These are phyloP conservation scores for Nephila pilipes DNA, from an alignment of 1,140 invertebrate genomes.

Conservation along the genomic window DNA sequence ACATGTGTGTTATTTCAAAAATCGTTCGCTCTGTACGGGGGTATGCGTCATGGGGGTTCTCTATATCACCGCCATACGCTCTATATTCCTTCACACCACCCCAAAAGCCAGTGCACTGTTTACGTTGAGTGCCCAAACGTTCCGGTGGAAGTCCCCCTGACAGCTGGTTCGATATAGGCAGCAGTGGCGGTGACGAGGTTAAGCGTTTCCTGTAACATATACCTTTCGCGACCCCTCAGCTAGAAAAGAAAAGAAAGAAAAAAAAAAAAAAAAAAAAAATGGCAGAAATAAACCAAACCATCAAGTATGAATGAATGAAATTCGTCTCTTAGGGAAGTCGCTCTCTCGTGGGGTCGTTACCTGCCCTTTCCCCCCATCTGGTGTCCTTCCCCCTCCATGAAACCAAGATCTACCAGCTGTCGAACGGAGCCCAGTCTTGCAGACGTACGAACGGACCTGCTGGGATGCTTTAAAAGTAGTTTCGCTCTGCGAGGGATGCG, in stretches of 20 bases:
- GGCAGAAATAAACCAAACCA: conserved; percentile 21
- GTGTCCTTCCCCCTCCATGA: background rate
- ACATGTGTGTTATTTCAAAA: background rate
- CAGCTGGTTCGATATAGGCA: conserved; percentile 43
- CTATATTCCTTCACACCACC: conserved; percentile 30
- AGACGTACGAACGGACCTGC: conserved; percentile 49
- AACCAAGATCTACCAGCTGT: conserved; percentile 57
- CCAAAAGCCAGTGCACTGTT: conserved; percentile 1
- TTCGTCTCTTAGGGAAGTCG: conserved; percentile 44
- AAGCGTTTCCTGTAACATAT: conserved; percentile 72
- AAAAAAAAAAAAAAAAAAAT: background rate
- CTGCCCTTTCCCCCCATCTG: conserved; percentile 5
- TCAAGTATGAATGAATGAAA: conserved; percentile 62
- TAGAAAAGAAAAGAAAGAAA: background rate
- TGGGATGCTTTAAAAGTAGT: background rate
- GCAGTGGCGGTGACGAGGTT: conserved; percentile 47
- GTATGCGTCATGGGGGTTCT: background rate
- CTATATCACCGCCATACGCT: background rate
- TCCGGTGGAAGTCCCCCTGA: conserved; percentile 59
- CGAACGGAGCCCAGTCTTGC: conserved; percentile 45
- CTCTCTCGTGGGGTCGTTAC: conserved; percentile 47
- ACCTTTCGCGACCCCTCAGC: conserved; percentile 61
- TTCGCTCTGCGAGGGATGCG: background rate
- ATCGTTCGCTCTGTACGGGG: background rate
- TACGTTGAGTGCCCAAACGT: conserved; percentile 47